These are phyloP conservation scores for Sebastes aleutianus DNA, from an alignment of 2,797 vertebrate species.

Conservation along the genomic window DNA sequence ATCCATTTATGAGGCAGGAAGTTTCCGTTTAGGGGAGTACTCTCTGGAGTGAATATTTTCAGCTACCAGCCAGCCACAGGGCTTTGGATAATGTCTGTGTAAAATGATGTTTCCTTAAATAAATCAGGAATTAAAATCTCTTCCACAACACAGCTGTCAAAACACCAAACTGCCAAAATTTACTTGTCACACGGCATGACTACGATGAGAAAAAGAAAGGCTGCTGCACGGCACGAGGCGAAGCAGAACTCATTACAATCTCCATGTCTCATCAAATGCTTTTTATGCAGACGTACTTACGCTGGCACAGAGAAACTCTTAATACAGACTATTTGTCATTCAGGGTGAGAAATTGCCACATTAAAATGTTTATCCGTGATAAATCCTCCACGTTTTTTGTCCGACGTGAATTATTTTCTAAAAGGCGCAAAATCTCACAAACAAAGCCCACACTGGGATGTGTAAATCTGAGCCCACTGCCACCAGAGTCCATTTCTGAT, in stretches of 20 bases:
- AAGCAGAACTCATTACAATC: constrained; percentile 35
- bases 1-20: constrained; percentile 64
- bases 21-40: constrained; percentile 54
- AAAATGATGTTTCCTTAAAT: constrained; percentile 77
- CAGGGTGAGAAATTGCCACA: constrained; percentile 2
- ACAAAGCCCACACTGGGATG: constrained; percentile 41
- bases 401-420: constrained; percentile 4
- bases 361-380: constrained; percentile 13
- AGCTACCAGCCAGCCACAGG: constrained; percentile 52
- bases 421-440: constrained; percentile 20
- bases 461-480: constrained; percentile 57
- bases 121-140: constrained; percentile 72
- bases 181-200: constrained; percentile 48
- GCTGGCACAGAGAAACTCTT: background rate
- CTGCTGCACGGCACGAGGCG: background rate
- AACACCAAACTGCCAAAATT: constrained; percentile 66
- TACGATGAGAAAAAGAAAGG: constrained; percentile 27
- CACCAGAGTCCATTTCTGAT: constrained; percentile 71
- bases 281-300: background rate
- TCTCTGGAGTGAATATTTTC: constrained; percentile 60
- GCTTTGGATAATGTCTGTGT: constrained; percentile 55
- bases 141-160: constrained; percentile 72
- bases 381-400: constrained; percentile 17
- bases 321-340: background rate
- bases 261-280: background rate